A percentile compares a stretch with the other conserved stretches of the same genome.
Conservation (phyloP, 2,113 vertebrate species). For the Oncorhynchus gorbuscha region DNA sequence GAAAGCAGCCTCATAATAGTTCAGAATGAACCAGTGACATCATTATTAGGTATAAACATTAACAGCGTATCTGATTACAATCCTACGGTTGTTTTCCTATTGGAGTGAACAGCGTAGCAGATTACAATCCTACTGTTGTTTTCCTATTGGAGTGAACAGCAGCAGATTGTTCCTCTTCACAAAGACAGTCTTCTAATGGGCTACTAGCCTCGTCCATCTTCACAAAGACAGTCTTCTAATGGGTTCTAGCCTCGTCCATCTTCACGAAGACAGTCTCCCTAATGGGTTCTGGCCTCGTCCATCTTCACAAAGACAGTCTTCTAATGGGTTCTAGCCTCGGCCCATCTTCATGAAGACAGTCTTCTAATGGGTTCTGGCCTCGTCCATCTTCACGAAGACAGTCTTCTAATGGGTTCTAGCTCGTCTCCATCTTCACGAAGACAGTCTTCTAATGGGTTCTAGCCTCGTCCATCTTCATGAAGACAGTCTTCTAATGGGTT, state of each 20-base stretch:
- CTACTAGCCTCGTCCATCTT: background rate
- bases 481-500: constrained; percentile 10
- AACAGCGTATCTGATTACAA: constrained; percentile 76
- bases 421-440: no score
- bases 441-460: constrained; percentile 10
- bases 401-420: constrained; percentile 3
- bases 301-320: background rate
- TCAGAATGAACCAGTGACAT: constrained; percentile 78
- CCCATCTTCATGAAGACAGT: background rate
- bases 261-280: background rate
- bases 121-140: no score
- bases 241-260: background rate
- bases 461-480: no score
- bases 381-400: background rate
- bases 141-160: no score
- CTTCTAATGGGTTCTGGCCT: constrained; percentile 6
- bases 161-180: constrained; percentile 50
- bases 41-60: constrained; percentile 56
- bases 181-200: no score
- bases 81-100: constrained; percentile 77
- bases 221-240: background rate
- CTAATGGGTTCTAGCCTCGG: background rate
- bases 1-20: background rate
- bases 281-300: background rate
- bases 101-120: no score